Evolutionary conservation across 2,888 invertebrate species (phyloP).

Genomic region (Conus canariensis): DNA sequence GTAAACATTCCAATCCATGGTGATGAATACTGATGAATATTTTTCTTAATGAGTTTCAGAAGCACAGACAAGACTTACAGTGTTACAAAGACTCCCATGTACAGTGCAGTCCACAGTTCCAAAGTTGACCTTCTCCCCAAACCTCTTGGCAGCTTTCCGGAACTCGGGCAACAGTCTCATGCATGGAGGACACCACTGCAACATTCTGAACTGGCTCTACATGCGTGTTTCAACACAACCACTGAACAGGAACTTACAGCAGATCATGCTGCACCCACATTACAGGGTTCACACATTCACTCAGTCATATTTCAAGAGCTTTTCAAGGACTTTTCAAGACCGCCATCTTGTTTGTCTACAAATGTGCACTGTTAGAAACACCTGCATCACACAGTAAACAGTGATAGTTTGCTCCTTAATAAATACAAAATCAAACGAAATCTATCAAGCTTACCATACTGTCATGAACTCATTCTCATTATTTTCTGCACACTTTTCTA

Average conservation of each 20-base stretch:
- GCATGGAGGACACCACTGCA: conserved; percentile 87
- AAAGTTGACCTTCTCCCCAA: conserved; percentile 79
- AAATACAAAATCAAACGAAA: too few species aligned
- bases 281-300: neutral
- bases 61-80: conserved; percentile 53
- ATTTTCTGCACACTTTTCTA: too few species aligned
- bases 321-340: too few species aligned
- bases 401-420: too few species aligned
- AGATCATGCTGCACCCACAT: neutral
- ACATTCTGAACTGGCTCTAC: conserved; percentile 45
- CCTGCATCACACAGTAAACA: too few species aligned
- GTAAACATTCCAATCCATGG: too few species aligned
- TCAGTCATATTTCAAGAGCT: too few species aligned
- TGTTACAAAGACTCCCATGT: conserved; percentile 82
- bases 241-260: neutral
- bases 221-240: neutral
- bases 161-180: conserved; percentile 85
- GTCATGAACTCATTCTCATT: too few species aligned
- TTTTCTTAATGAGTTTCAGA: too few species aligned
- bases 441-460: too few species aligned
- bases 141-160: conserved; percentile 82
- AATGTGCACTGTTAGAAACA: too few species aligned
- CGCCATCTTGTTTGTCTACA: too few species aligned
- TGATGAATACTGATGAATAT: neutral
- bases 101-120: conserved; percentile 86